phyloP scores from a whole-genome alignment of 1,140 invertebrate genomes.

The Homalodisca vitripennis region DNA sequence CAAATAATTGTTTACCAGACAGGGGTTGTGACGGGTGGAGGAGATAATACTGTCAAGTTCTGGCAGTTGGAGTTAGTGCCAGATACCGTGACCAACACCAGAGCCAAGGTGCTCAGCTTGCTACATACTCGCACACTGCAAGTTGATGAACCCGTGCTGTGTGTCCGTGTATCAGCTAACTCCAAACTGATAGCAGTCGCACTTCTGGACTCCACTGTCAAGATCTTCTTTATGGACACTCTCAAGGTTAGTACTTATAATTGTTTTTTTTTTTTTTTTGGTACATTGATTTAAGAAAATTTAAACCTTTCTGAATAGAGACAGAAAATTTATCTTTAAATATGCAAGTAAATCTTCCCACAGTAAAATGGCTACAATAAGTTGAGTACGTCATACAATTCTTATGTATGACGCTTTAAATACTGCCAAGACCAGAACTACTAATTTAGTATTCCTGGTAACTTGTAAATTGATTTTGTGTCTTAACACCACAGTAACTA shows the following conservation, averaged over 20 bases:
- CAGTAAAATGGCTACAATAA: too few relatives aligned
- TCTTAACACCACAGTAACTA: too few relatives aligned
- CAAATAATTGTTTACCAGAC: conserved; percentile 51
- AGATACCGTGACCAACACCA: conserved; percentile 59
- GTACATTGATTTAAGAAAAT: too few relatives aligned
- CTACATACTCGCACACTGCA: conserved; percentile 78
- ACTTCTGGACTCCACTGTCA: conserved; percentile 90
- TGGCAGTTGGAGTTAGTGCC: conserved; percentile 89
- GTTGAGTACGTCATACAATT: too few relatives aligned
- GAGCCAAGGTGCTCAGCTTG: conserved; percentile 71
- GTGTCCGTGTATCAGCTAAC: conserved; percentile 81
- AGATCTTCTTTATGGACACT: conserved; percentile 92
- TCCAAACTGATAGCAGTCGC: conserved; percentile 86
- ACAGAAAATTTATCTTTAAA: too few relatives aligned
- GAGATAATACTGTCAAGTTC: conserved; percentile 89
- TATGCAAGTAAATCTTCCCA: too few relatives aligned
- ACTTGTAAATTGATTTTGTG: too few relatives aligned
- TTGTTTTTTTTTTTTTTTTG: not conserved
- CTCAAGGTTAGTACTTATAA: conserved; percentile 68
- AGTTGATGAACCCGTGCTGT: conserved; percentile 82
- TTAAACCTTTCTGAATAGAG: too few relatives aligned
- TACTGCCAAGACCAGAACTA: too few relatives aligned
- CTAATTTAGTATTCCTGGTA: too few relatives aligned
- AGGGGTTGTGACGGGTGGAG: conserved; percentile 82
- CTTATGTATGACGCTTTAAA: too few relatives aligned